phyloP scores from a whole-genome alignment of 2,797 vertebrate genomes.

The Gymnoscopelus microlampas region DNA sequence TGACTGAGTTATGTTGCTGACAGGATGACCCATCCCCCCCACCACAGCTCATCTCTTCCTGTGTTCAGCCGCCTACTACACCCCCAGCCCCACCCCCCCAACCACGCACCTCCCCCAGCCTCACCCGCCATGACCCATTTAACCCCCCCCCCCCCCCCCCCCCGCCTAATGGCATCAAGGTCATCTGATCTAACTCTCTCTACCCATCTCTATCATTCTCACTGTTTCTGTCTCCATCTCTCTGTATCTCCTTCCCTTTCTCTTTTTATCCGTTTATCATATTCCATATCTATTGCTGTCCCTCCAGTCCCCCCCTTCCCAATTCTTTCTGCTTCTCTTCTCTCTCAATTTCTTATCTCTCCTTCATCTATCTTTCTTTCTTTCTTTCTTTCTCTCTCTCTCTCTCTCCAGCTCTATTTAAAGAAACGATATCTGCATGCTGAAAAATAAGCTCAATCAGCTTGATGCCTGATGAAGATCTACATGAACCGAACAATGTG shows the following conservation, averaged over 20 bases:
- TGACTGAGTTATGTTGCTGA: conserved; percentile 30
- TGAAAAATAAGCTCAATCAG: too few species aligned
- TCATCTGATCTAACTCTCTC: conserved; percentile 67
- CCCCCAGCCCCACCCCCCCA: conserved; percentile 19
- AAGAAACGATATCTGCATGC: too few species aligned
- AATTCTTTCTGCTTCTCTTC: background rate
- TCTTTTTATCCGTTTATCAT: too few species aligned
- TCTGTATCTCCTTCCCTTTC: background rate
- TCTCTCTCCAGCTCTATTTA: background rate
- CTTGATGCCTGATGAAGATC: too few species aligned
- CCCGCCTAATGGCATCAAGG: conserved; percentile 75
- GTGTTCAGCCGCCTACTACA: conserved; percentile 50
- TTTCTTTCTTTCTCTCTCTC: background rate
- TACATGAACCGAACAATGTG: too few species aligned
- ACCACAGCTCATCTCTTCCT: conserved; percentile 49
- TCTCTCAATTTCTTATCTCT: background rate
- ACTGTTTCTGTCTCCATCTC: background rate
- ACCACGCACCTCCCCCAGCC: background rate
- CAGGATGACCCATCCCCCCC: conserved; percentile 34
- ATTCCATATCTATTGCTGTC: too few species aligned
- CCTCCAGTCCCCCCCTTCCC: too few species aligned
- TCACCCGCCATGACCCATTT: conserved; percentile 25
- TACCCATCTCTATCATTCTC: conserved; percentile 7
- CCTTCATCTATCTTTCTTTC: conserved; percentile 5
- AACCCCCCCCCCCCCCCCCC: conserved; percentile 38